Evolutionary conservation across 1,140 invertebrate species (phyloP).

Genomic region (Sitophilus oryzae): DNA sequence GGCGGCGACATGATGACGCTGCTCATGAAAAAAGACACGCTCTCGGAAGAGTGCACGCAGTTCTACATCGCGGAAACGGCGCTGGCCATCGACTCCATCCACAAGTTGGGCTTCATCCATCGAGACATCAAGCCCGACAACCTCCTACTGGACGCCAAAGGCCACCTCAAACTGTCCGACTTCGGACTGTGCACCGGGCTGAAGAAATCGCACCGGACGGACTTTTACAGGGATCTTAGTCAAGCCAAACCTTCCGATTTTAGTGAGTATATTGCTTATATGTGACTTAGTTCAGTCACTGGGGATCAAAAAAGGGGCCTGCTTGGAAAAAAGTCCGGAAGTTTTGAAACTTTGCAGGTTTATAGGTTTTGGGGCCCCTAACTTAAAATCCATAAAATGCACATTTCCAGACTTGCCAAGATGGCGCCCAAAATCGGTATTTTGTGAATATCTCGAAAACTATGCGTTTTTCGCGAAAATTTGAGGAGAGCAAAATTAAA

Average conservation of each 20-base stretch:
- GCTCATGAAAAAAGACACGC: conserved; percentile 98
- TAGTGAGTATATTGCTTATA: conserved; percentile 54
- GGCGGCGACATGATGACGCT: conserved; percentile 99
- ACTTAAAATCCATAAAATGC: too few species aligned
- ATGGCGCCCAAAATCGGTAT: too few species aligned
- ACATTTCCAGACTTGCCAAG: too few species aligned
- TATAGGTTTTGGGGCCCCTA: too few species aligned
- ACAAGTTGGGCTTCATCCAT: conserved; percentile 98
- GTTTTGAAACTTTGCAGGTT: too few species aligned
- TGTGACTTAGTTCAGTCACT: too few species aligned
- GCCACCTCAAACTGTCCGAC: conserved; percentile 98
- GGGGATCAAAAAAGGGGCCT: too few species aligned
- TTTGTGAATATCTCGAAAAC: too few species aligned
- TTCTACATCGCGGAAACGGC: conserved; percentile 99
- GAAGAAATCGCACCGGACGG: conserved; percentile 98
- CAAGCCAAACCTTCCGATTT: conserved; percentile 93
- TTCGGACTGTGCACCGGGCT: conserved; percentile 98
- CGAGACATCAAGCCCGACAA: conserved; percentile 99
- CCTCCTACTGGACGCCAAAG: conserved; percentile 92
- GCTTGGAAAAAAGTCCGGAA: too few species aligned
- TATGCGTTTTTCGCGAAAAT: too few species aligned
- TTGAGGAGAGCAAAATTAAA: too few species aligned
- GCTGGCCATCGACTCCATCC: conserved; percentile 98
- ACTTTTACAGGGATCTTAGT: conserved; percentile 98
- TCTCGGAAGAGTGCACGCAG: conserved; percentile 97